Percentiles rank a stretch among this genome's conserved stretches.
Conservation (phyloP, 1,140 invertebrate species). For the Trichonephila clavata region DNA sequence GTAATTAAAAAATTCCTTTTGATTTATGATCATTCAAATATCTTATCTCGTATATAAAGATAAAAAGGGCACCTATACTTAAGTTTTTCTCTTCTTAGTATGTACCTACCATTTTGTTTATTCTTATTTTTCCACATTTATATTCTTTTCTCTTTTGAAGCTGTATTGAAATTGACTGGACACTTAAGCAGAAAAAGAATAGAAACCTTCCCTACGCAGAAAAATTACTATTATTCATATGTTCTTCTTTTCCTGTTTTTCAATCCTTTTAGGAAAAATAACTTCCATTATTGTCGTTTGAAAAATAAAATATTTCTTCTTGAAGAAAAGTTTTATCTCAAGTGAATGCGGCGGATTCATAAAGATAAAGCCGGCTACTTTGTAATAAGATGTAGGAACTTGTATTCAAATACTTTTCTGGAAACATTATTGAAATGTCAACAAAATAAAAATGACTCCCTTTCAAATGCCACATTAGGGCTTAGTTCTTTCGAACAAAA, state of each 20-base stretch:
- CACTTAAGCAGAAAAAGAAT: neutral
- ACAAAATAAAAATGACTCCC: neutral
- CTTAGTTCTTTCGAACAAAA: no score
- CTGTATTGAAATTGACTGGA: conserved; percentile 8
- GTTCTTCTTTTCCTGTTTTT: neutral
- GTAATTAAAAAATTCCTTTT: conserved; percentile 34
- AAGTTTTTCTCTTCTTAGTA: neutral
- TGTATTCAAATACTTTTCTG: neutral
- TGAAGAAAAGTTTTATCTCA: conserved; percentile 5
- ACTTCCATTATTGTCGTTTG: neutral
- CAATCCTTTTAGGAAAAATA: neutral
- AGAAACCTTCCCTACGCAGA: neutral
- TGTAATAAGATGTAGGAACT: neutral
- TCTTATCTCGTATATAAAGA: neutral
- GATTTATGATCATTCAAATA: conserved; percentile 27
- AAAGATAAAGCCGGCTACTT: neutral
- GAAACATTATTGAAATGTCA: neutral
- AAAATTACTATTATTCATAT: neutral
- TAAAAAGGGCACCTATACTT: neutral
- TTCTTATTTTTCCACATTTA: neutral
- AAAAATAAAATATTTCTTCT: neutral
- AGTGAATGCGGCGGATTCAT: conserved; percentile 9
- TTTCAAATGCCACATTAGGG: no score
- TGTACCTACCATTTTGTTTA: neutral
- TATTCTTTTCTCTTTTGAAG: neutral